Evolutionary conservation across 2,888 invertebrate genomes (phyloP), one percentile per base, ranked within the genome.

Genomic region (Thecophora atra): DNA sequence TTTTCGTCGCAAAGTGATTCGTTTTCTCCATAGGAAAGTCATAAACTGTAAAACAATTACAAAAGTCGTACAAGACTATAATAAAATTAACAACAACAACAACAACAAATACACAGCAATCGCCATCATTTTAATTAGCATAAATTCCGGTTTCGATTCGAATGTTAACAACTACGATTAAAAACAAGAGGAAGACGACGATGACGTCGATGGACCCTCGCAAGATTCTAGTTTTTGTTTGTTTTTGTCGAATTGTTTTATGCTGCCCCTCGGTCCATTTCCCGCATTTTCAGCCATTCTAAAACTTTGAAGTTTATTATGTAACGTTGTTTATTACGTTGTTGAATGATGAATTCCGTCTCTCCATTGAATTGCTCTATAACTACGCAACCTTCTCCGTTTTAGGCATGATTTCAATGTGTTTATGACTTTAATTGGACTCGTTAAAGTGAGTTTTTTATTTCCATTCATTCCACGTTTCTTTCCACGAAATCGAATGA

Each of bases 131-230:
- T 42, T 21, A 66, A 54, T 66, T 52, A 66, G 8, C 21, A 51
- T 47, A 47, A 47, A 64, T 64, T 47, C 64, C 47, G 47, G 47
- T 64, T 64, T 64, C 24, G 47, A 26, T 44, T 26, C 11, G 11
- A 47, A 64, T 64, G 26, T 17, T 11, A 64, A 64, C 64, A 26
- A 44, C 47, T 11, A 47, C 6, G 15, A 47, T n/a, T n/a, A 1
- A 47, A 15, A n/a, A n/a, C 6, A n/a, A 47, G 47, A 47, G 13
- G 7, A 11, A 13, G n/a, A 47, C 47, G 47, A 37, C 37, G 37
- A 30, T 8, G 47, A 15, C 47, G 47, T 47, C 47, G 47, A 47
- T 37, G n/a, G n/a, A n/a, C n/a, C n/a, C n/a, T n/a, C 37, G 37
- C 6, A 2, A 37, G 37, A 37, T 1, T 8, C 15, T 8, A n/a